phyloP scores from a whole-genome alignment of 2,113 vertebrate species.

The Lates calcarifer region DNA sequence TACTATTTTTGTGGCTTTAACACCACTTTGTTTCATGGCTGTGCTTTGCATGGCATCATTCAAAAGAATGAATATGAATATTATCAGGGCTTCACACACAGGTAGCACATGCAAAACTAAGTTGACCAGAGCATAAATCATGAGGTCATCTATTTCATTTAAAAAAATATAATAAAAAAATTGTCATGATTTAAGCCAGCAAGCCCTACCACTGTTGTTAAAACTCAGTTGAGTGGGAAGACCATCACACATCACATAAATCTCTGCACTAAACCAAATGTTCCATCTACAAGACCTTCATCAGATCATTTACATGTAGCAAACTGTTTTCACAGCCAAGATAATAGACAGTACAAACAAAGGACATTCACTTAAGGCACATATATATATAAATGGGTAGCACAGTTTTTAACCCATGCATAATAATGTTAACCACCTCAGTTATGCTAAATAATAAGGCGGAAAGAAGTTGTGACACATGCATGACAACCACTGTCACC shows the following conservation, averaged over 20 bases:
- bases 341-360: no score
- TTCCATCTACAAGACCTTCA: neutral
- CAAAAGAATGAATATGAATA: slow-evolving; percentile 62
- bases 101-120: slow-evolving; percentile 13
- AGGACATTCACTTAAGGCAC: neutral
- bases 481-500: neutral
- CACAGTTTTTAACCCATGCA: no score
- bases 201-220: no score
- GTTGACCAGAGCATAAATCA: neutral
- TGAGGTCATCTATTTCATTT: no score
- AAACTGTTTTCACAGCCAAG: neutral
- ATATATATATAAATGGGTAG: neutral
- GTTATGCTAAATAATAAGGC: no score
- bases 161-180: no score
- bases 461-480: neutral
- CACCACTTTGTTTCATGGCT: slow-evolving; percentile 59
- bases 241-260: neutral
- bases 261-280: neutral
- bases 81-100: slow-evolving; percentile 62
- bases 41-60: slow-evolving; percentile 29
- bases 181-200: no score
- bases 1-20: slow-evolving; percentile 63
- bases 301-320: no score
- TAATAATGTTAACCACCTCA: no score
- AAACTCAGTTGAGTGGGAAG: no score